Evolutionary conservation across 2,113 vertebrate genomes (phyloP).

Genomic region (Otis tarda): DNA sequence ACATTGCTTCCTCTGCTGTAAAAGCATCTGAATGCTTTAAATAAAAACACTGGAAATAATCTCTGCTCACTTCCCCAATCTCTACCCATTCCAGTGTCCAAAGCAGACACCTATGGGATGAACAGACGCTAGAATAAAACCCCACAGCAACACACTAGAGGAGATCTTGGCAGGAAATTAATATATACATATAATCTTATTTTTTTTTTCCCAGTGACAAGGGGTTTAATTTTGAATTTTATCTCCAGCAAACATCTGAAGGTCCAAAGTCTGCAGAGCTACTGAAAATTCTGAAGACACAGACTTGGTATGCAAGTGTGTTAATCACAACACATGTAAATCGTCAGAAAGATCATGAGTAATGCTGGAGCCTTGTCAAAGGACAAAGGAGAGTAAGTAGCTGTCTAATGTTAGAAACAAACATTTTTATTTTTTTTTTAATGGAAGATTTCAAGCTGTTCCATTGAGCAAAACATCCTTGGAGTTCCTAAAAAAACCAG

Average conservation of each 20-base stretch:
- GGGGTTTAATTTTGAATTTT: neutral
- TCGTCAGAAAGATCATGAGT: neutral
- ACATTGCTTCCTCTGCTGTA: neutral
- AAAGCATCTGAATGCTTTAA: neutral
- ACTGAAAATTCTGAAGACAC: neutral
- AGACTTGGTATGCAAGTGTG: neutral
- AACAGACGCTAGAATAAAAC: neutral
- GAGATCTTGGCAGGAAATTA: neutral
- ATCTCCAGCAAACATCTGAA: neutral
- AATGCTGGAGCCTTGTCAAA: neutral
- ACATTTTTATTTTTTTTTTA: neutral
- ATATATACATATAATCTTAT: neutral
- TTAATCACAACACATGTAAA: neutral
- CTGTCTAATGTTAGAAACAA: neutral
- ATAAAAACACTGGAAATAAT: neutral
- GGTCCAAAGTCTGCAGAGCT: neutral
- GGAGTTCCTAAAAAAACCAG: neutral
- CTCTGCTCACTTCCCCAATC: neutral
- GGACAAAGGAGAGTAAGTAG: neutral
- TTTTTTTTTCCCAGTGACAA: neutral
- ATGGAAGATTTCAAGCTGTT: neutral
- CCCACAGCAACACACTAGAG: neutral
- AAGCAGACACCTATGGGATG: neutral
- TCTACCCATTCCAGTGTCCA: neutral
- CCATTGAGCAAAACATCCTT: neutral